Evolutionary conservation across 2,797 vertebrate species (phyloP), one percentile per base, ranked within the genome.

Genomic region (Scleropages formosus): DNA sequence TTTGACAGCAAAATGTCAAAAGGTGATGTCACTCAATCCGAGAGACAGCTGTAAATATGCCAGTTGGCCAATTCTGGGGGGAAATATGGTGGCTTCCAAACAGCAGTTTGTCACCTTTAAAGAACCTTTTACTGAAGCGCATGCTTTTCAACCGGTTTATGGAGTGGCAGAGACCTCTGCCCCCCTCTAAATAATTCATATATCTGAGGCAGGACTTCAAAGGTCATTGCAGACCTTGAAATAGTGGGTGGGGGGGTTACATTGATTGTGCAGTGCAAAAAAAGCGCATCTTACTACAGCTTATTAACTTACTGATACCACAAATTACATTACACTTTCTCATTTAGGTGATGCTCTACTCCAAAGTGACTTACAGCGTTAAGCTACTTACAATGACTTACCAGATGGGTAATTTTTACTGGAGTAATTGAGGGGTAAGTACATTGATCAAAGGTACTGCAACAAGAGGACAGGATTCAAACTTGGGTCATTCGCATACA

Each of bases 201-300:
- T 83, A 81, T 84, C 79, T 65, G 74, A 80, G 82, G 86, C 86
- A 89, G 87, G 79, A 85, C 88, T 88, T 89, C 80, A 85, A 87
- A 87, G 86, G 80, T 78, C 72, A 73, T 60, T 31, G 31, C 31
- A 39, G 31, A 39, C 6, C 6, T 86, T 88, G 88, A 84, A 84
- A 79, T 87, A 83, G 76, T 67, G 84, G 47, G 51, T 24, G 1
- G 13, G 12, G 18, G 12, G 10, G 13, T 18, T 53, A 8, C 53
- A 12, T 53, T 13, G 12, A 3, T 13, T 58, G 53, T 3, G 7
- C 53, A 13, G 13, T 58, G 49, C 16, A 58, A 13, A 39, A 39
- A 6, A 6, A n/a, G n/a, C n/a, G 31, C 39, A 31, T 39, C 31
- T 6, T 6, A 6, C 31, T 31, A 6, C 31, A 39, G 31, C 6